Evolutionary conservation across 2,888 invertebrate genomes (phyloP).

Genomic region (Hypsopygia costalis): DNA sequence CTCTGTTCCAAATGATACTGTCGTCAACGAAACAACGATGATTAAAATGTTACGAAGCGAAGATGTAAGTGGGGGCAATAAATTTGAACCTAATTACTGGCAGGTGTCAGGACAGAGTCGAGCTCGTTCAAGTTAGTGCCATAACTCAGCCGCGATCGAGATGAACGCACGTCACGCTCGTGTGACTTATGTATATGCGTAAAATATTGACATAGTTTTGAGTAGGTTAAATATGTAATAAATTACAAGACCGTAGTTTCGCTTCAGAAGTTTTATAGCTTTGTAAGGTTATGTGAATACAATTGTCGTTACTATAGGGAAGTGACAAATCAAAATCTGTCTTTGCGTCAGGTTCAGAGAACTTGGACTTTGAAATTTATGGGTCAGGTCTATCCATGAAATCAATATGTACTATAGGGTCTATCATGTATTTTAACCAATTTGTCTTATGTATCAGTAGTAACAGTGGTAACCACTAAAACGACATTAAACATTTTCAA

Average conservation of each 20-base stretch:
- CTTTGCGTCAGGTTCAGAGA: too few species aligned
- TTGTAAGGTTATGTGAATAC: not conserved
- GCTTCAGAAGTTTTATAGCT: not conserved
- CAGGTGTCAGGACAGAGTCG: constrained; percentile 67
- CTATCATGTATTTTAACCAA: too few species aligned
- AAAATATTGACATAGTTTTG: constrained; percentile 11
- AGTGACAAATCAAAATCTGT: too few species aligned
- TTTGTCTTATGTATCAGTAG: too few species aligned
- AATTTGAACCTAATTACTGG: constrained; percentile 68
- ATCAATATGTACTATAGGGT: too few species aligned
- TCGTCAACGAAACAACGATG: constrained; percentile 21
- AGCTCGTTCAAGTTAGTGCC: constrained; percentile 56
- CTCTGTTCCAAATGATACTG: constrained; percentile 1
- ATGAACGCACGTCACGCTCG: constrained; percentile 30
- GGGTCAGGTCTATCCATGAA: too few species aligned
- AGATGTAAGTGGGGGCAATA: constrained; percentile 57
- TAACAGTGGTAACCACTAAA: too few species aligned
- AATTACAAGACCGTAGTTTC: not conserved
- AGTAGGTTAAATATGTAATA: not conserved
- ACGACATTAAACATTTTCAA: too few species aligned
- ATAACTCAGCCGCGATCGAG: constrained; percentile 61
- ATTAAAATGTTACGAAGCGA: constrained; percentile 25
- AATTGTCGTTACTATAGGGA: too few species aligned
- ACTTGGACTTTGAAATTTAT: too few species aligned
- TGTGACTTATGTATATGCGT: not conserved